phyloP scores from a whole-genome alignment of 2,113 vertebrate species.

The Trogon surrucura region DNA sequence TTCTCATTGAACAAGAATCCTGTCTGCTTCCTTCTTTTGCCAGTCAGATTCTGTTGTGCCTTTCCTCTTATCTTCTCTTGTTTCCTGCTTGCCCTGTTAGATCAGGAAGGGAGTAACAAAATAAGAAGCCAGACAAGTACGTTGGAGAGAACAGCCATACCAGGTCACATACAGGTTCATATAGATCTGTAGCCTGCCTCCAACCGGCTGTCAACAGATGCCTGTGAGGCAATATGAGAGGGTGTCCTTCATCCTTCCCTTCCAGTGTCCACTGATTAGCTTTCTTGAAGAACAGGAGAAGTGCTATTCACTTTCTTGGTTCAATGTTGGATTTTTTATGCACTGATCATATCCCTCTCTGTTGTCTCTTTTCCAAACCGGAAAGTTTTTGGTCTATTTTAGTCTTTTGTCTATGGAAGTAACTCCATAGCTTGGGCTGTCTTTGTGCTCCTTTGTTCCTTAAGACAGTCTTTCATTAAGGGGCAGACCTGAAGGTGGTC shows the following conservation, averaged over 20 bases:
- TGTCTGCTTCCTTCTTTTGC: neutral
- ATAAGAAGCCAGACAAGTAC: neutral
- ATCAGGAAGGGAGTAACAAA: neutral
- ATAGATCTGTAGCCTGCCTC: neutral
- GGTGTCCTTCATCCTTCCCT: neutral
- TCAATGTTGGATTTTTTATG: neutral
- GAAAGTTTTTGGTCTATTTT: neutral
- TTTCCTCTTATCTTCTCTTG: neutral
- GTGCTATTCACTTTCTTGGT: neutral
- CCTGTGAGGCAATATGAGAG: neutral
- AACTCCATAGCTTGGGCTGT: neutral
- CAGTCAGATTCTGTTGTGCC: neutral
- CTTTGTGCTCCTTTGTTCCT: neutral
- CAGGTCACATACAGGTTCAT: neutral
- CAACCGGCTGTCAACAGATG: neutral
- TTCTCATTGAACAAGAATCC: neutral
- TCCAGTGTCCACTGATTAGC: neutral
- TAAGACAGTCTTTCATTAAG: neutral
- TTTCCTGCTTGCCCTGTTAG: neutral
- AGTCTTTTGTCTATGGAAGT: neutral
- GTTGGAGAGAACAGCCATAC: neutral
- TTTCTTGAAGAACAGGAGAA: neutral
- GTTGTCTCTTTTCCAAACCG: neutral
- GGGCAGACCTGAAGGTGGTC: neutral
- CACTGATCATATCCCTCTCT: neutral